Conservation (phyloP, 2,113 vertebrate species). For the Sander lucioperca region DNA sequence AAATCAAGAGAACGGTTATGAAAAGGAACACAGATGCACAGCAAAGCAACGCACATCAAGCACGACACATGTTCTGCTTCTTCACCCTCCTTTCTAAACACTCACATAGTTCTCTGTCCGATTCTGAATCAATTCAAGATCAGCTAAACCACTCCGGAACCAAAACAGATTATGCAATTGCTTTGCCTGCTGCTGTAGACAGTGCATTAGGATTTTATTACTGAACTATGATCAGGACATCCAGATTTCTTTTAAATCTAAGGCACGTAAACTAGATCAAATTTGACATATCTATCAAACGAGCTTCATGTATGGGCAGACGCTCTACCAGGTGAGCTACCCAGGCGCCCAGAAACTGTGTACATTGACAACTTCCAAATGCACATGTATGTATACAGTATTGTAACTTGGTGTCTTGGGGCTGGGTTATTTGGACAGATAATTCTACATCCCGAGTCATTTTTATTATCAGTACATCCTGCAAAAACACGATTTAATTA, state of each 20-base stretch:
- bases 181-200: background rate
- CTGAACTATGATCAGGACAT: background rate
- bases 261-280: background rate
- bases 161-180: background rate
- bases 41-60: background rate
- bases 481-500: slow-evolving; percentile 45
- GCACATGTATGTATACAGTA: background rate
- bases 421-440: slow-evolving; percentile 43
- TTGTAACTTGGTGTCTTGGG: background rate
- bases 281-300: too few species aligned
- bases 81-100: background rate
- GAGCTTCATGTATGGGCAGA: too few species aligned
- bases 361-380: background rate
- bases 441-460: slow-evolving; percentile 23
- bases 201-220: background rate
- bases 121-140: background rate
- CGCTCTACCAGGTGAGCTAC: too few species aligned
- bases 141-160: background rate
- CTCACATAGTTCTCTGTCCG: background rate
- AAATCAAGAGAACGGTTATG: background rate
- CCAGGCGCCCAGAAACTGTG: background rate
- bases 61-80: background rate
- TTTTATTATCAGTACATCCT: slow-evolving; percentile 7
- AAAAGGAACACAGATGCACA: background rate
- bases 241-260: background rate